A percentile compares a stretch with the other conserved stretches of the same genome.
These are phyloP conservation scores for Coregonus suidteri DNA, from an alignment of 2,797 vertebrate species.

Conservation along the genomic window DNA sequence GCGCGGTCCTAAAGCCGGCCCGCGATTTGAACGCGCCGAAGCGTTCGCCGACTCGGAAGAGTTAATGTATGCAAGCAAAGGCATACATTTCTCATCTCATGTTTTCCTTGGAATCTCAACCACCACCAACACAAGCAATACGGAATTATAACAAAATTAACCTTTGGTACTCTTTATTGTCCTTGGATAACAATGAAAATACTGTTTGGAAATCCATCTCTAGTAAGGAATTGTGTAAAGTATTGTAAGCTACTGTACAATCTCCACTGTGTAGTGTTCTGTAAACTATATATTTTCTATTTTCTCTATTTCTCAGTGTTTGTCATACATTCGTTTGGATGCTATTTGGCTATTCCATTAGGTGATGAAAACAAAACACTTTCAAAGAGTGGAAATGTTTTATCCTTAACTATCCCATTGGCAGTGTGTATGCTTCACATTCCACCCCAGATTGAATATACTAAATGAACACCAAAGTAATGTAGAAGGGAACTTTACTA, in stretches of 20 bases:
- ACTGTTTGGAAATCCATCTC: too few relatives aligned
- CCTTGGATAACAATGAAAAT: not conserved
- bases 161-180: not conserved
- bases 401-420: not conserved
- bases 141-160: not conserved
- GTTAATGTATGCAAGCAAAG: not conserved
- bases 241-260: too few relatives aligned
- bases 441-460: too few relatives aligned
- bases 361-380: not conserved
- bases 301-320: not conserved
- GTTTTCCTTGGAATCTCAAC: not conserved
- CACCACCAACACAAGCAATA: not conserved
- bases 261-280: not conserved
- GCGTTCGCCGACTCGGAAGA: too few relatives aligned
- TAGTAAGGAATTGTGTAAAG: too few relatives aligned
- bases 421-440: not conserved
- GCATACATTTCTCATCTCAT: not conserved
- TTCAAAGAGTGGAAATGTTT: not conserved
- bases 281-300: not conserved
- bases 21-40: too few relatives aligned
- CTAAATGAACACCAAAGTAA: too few relatives aligned
- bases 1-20: too few relatives aligned
- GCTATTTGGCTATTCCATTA: not conserved
- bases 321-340: too few relatives aligned
- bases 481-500: too few relatives aligned